Evolutionary conservation across 1,140 invertebrate genomes (phyloP).

Genomic region (Spodoptera litura): DNA sequence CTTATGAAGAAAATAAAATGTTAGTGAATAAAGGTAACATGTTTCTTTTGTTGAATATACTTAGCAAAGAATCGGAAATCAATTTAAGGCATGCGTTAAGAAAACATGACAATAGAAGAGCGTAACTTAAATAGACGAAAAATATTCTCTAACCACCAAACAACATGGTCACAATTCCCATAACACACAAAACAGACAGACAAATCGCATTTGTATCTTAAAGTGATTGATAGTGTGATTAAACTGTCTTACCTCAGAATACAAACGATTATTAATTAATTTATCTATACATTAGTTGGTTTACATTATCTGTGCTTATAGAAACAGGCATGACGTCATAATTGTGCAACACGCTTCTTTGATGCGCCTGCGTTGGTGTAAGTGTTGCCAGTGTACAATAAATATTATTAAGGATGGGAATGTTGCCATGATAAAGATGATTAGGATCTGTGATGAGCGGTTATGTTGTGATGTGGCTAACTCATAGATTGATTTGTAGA

Average conservation of each 20-base stretch:
- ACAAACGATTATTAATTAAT: constrained; percentile 40
- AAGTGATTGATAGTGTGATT: constrained; percentile 40
- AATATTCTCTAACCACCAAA: background rate
- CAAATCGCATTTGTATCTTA: constrained; percentile 41
- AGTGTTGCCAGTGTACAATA: too few species aligned
- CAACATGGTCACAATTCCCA: background rate
- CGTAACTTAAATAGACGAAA: background rate
- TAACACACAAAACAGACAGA: constrained; percentile 30
- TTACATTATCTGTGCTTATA: constrained; percentile 6
- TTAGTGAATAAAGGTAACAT: too few species aligned
- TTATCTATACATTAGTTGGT: background rate
- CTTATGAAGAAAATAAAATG: too few species aligned
- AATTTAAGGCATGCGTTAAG: too few species aligned
- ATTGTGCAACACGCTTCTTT: background rate
- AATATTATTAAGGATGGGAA: too few species aligned
- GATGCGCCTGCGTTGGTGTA: constrained; percentile 3
- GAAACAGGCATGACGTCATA: constrained; percentile 9
- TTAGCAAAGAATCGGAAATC: too few species aligned
- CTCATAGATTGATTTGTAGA: too few species aligned
- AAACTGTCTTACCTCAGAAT: constrained; percentile 18
- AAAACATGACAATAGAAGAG: too few species aligned
- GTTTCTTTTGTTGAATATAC: too few species aligned
- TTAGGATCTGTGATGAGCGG: too few species aligned
- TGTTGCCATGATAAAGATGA: too few species aligned
- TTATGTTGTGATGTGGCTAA: too few species aligned